Base-by-base conservation (phyloP, 2,797 vertebrate species). In the Craterocephalus amniculus region DNA sequence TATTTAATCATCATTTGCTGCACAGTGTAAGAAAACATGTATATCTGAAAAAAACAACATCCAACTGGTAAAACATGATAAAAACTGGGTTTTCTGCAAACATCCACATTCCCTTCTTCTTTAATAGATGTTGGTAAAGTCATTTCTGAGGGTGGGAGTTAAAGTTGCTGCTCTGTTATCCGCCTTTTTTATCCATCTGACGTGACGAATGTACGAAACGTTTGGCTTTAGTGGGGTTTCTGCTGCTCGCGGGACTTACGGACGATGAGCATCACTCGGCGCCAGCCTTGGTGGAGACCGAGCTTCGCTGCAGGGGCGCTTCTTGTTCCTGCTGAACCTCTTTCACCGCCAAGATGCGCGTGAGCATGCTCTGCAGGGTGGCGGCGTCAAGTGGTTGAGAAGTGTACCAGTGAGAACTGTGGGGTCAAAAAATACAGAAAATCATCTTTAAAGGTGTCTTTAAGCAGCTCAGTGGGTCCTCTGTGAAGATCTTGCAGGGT, bases 361-460 rank as follows among this genome's bases (percentile, higher is more conserved):
- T 96, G 83, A 99, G 93, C 97, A 99, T 99, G 95, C 95, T 96
- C 92, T 99, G 96, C 90, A 99, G 92, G 56, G 94, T 96, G 77
- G 87, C 81, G 18, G 91, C 92, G 73, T 98, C 96, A 85, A 99
- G 90, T 20, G 96, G 95, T 78, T 96, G 91, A 26, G 94, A 93
- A 67, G 96, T 96, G 81, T 95, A 99, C 98, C 97, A 99, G 91
- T 95, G 91, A 58, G 96, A 93, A 85, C 97, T 98, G 81, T 95
- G 92, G 65, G 93, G 31, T 93, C 92, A 77, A 94, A 96, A 69
- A 40, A 16, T 95, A n/a, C n/a, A 92, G 40, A 11, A 54, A 63
- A 63, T 2, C 24, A 40, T 38, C 26, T 58, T 51, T 40, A 34
- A 29, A 29, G 29, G 29, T 29, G 29, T 29, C 29, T 29, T 29